Conservation (phyloP, 2,888 invertebrate species). For the Diloba caeruleocephala region DNA sequence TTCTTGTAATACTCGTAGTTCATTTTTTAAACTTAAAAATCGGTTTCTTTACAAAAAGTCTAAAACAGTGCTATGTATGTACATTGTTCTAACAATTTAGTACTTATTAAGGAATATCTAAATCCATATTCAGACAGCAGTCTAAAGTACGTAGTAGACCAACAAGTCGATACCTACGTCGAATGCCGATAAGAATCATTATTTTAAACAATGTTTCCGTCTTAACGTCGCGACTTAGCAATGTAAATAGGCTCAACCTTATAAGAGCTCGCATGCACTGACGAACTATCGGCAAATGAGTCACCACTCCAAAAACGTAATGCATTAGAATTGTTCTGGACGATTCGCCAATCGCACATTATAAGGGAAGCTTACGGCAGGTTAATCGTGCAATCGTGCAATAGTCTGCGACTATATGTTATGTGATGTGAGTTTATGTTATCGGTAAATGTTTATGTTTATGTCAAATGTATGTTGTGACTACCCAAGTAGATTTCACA, state of each 20-base stretch:
- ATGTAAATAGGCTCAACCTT: conserved; percentile 24
- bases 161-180: background rate
- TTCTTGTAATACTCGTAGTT: too few species aligned
- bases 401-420: background rate
- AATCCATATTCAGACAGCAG: too few species aligned
- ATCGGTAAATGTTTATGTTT: too few species aligned
- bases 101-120: too few species aligned
- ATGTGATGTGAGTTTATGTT: too few species aligned
- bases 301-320: conserved; percentile 19
- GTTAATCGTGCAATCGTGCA: background rate
- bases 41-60: too few species aligned
- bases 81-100: too few species aligned
- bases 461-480: too few species aligned
- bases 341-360: conserved; percentile 2
- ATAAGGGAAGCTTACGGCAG: conserved; percentile 8
- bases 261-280: conserved; percentile 20
- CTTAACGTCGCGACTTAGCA: conserved; percentile 19
- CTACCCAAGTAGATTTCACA: too few species aligned
- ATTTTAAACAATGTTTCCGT: conserved; percentile 22
- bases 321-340: conserved; percentile 12
- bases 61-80: too few species aligned
- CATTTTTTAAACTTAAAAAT: too few species aligned
- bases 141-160: too few species aligned
- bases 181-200: conserved; percentile 26
- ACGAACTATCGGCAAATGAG: conserved; percentile 15